phyloP scores from a whole-genome alignment of 2,888 invertebrate species.

The Dynastes hyllus region DNA sequence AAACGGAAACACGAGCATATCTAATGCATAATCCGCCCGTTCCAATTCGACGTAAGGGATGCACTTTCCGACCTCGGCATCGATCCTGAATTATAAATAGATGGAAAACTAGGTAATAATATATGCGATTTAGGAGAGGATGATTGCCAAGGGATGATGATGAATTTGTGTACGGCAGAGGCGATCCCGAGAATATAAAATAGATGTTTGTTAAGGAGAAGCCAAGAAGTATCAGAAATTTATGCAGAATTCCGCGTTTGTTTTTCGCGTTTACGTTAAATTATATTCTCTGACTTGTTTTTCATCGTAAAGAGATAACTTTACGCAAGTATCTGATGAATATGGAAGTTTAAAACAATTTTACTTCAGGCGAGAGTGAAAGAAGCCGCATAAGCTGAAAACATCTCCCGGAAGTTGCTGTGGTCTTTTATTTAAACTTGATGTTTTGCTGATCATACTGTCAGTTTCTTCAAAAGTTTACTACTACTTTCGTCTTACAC shows the following conservation, averaged over 20 bases:
- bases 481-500: too few relatives aligned
- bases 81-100: constrained; percentile 30
- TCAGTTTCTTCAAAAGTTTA: too few relatives aligned
- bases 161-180: constrained; percentile 15
- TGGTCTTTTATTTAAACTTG: too few relatives aligned
- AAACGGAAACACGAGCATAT: constrained; percentile 4
- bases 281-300: neutral
- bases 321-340: neutral
- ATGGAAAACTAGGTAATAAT: constrained; percentile 28
- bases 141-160: constrained; percentile 4
- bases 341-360: too few relatives aligned
- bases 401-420: too few relatives aligned
- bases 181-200: neutral
- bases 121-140: neutral
- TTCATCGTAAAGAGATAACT: neutral
- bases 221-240: neutral
- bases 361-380: too few relatives aligned
- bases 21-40: neutral
- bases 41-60: constrained; percentile 4
- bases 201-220: neutral
- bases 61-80: constrained; percentile 14
- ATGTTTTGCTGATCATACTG: too few relatives aligned
- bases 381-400: too few relatives aligned
- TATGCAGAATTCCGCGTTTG: neutral
- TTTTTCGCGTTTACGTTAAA: neutral